A percentile compares a stretch with the other conserved stretches of the same genome.
These are phyloP conservation scores for Callospermophilus lateralis DNA, from an alignment of 2,113 vertebrate genomes.

Conservation along the genomic window DNA sequence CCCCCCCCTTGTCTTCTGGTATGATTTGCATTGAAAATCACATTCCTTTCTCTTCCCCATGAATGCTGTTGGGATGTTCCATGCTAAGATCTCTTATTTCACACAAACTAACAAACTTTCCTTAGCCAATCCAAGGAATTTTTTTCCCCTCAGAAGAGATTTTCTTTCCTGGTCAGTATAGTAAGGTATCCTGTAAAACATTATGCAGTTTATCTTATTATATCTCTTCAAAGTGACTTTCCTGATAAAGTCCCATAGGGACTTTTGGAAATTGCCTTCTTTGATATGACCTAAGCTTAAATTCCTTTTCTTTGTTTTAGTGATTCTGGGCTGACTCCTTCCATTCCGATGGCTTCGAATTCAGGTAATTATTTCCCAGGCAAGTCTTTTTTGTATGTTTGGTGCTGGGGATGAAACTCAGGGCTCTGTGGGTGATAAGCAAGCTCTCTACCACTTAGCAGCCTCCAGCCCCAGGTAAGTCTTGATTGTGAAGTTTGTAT, in stretches of 20 bases:
- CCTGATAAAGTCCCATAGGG: background rate
- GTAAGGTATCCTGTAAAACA: background rate
- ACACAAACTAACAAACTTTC: background rate
- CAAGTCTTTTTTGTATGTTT: background rate
- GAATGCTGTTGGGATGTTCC: background rate
- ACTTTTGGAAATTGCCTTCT: constrained; percentile 61
- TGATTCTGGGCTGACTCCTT: constrained; percentile 96
- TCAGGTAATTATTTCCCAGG: constrained; percentile 90
- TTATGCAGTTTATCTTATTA: background rate
- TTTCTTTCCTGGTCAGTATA: constrained; percentile 1
- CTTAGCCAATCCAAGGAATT: background rate
- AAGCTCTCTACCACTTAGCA: background rate
- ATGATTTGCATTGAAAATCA: background rate
- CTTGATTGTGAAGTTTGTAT: background rate
- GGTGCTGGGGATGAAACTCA: background rate
- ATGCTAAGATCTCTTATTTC: background rate
- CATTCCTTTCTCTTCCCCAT: background rate
- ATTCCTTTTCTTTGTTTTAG: constrained; percentile 87
- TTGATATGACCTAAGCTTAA: constrained; percentile 39
- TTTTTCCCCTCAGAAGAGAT: background rate
- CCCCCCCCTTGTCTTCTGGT: background rate
- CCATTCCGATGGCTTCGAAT: constrained; percentile 92
- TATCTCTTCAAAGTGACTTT: constrained; percentile 2
- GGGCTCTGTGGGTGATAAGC: background rate
- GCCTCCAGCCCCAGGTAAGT: background rate